A percentile compares a stretch with the other conserved stretches of the same genome.
These are phyloP conservation scores for Heteronetta atricapilla DNA, from an alignment of 2,113 vertebrate genomes.

Conservation along the genomic window DNA sequence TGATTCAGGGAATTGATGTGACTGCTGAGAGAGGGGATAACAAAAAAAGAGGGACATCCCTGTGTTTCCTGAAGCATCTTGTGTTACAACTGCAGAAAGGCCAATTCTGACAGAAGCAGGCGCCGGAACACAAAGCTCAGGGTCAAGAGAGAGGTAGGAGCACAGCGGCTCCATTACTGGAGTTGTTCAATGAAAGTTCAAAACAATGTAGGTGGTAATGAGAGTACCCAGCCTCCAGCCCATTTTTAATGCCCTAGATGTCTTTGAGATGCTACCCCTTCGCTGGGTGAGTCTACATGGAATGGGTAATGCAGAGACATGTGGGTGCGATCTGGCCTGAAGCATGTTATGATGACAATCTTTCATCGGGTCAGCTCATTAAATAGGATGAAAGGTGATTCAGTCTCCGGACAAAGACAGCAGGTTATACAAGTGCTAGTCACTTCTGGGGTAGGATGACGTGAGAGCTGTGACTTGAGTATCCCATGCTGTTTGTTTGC, in stretches of 20 bases:
- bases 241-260: neutral
- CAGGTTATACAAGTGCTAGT: neutral
- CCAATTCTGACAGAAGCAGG: neutral
- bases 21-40: neutral
- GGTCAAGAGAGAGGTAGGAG: neutral
- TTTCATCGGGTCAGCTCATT: neutral
- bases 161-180: neutral
- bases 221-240: neutral
- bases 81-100: neutral
- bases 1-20: neutral
- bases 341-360: rapidly evolving
- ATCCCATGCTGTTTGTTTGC: neutral
- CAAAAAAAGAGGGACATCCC: neutral
- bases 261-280: neutral
- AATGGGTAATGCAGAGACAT: neutral
- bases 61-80: neutral
- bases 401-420: neutral
- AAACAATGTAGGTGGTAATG: neutral
- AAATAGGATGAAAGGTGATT: neutral
- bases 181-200: neutral
- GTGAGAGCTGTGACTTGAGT: neutral
- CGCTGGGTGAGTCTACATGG: neutral
- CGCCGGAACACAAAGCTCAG: neutral
- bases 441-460: neutral
- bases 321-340: neutral